These are phyloP conservation scores for Atta cephalotes DNA, from an alignment of 1,140 invertebrate species.

Conservation along the genomic window DNA sequence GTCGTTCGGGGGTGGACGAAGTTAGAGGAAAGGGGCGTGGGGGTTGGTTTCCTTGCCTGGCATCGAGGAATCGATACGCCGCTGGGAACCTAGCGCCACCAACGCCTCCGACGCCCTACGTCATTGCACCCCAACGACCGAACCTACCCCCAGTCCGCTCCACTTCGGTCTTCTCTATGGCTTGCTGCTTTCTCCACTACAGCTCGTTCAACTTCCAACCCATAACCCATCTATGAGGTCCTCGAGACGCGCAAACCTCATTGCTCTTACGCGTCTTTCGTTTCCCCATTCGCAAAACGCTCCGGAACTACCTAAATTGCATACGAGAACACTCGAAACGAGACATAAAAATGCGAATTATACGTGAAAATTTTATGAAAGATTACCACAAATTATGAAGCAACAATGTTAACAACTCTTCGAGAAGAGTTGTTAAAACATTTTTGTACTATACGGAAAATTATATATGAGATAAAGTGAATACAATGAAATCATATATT, in stretches of 20 bases:
- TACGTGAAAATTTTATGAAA: background rate
- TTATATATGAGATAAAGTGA: background rate
- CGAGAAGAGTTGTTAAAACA: background rate
- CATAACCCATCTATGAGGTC: slow-evolving; percentile 41
- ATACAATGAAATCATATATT: slow-evolving; percentile 1
- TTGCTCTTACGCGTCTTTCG: slow-evolving; percentile 46
- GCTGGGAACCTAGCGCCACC: slow-evolving; percentile 84
- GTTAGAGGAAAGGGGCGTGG: slow-evolving; percentile 64
- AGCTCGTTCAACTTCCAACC: slow-evolving; percentile 65
- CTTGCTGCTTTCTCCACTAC: slow-evolving; percentile 30
- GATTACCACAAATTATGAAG: background rate
- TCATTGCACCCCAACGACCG: slow-evolving; percentile 81
- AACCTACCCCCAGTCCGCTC: slow-evolving; percentile 63
- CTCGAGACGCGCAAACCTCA: slow-evolving; percentile 43
- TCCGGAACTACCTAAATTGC: slow-evolving; percentile 38
- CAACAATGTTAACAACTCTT: background rate
- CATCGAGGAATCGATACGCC: slow-evolving; percentile 82
- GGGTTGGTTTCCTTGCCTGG: slow-evolving; percentile 78
- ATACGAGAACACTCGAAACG: slow-evolving; percentile 1
- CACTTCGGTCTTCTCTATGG: slow-evolving; percentile 22
- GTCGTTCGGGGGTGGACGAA: slow-evolving; percentile 75
- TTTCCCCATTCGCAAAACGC: slow-evolving; percentile 27
- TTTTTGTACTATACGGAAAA: background rate
- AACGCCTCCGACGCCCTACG: slow-evolving; percentile 82
- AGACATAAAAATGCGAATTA: background rate